phyloP scores from a whole-genome alignment of 2,888 invertebrate species.

The Eurois occulta region DNA sequence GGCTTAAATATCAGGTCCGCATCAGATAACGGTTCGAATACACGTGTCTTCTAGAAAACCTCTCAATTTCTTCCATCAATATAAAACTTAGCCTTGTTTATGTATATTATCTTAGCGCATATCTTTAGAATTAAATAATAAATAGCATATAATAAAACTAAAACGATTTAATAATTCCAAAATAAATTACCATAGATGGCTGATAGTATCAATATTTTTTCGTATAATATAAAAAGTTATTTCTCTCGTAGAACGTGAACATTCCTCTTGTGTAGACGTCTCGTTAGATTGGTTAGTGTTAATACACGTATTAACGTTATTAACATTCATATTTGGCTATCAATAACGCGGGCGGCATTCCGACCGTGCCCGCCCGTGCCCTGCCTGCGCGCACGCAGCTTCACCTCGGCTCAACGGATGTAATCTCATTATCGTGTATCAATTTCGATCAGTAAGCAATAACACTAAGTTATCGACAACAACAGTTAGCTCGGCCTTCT shows the following conservation, averaged over 20 bases:
- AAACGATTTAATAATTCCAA: constrained; percentile 14
- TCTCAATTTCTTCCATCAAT: not conserved
- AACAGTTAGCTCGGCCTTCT: constrained; percentile 54
- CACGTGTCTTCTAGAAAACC: not conserved
- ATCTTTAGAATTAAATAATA: constrained; percentile 23
- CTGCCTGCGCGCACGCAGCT: not conserved
- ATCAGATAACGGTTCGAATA: not conserved
- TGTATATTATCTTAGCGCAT: constrained; percentile 13
- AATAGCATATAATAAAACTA: constrained; percentile 18
- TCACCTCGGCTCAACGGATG: constrained; percentile 35
- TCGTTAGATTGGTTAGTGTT: constrained; percentile 33
- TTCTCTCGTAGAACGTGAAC: not conserved
- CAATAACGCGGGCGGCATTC: constrained; percentile 45
- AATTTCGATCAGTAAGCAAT: constrained; percentile 54
- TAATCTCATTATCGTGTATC: constrained; percentile 64
- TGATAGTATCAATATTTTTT: constrained; percentile 28
- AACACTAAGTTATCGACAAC: constrained; percentile 59
- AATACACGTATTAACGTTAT: constrained; percentile 55
- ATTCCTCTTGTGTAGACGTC: constrained; percentile 15
- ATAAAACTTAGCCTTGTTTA: constrained; percentile 1
- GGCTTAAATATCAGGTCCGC: not conserved
- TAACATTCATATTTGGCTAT: constrained; percentile 46
- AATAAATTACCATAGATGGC: constrained; percentile 21
- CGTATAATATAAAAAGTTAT: not conserved
- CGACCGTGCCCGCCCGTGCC: constrained; percentile 43